Percentiles rank a stretch among this genome's conserved stretches.
Conservation (phyloP, 2,113 vertebrate genomes). For the Gorilla gorilla region DNA sequence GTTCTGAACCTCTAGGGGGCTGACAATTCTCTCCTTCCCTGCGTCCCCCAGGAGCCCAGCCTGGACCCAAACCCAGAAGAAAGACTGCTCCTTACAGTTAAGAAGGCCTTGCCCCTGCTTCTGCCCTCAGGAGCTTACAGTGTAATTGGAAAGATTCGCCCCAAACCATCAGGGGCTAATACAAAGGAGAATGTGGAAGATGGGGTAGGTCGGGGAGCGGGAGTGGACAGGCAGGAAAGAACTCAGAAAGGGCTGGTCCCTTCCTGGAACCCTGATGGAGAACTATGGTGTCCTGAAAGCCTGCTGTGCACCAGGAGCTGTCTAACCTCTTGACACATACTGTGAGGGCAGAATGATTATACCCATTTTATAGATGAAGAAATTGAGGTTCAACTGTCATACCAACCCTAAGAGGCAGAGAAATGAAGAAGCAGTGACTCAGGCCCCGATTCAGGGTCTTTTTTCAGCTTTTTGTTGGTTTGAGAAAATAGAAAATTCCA, state of each 20-base stretch:
- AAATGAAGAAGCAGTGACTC: background rate
- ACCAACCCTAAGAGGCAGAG: background rate
- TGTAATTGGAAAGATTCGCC: background rate
- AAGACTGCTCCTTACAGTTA: background rate
- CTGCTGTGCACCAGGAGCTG: background rate
- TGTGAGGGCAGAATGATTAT: background rate
- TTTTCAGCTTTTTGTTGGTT: slow-evolving; percentile 8
- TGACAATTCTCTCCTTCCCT: background rate
- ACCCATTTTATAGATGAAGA: background rate
- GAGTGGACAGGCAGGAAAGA: background rate
- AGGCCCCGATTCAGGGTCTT: background rate
- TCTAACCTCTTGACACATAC: background rate
- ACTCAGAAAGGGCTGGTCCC: background rate
- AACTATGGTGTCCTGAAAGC: background rate
- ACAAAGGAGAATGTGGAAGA: background rate
- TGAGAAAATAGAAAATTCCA: background rate
- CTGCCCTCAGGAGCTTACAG: background rate
- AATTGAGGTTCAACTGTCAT: background rate
- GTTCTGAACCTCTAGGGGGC: background rate
- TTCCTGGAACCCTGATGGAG: background rate
- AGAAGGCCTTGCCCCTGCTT: background rate
- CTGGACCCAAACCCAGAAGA: background rate
- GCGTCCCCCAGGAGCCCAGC: background rate
- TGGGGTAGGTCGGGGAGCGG: background rate
- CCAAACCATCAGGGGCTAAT: background rate